Conservation (phyloP, 1,140 invertebrate genomes). For the Drosophila busckii region DNA sequence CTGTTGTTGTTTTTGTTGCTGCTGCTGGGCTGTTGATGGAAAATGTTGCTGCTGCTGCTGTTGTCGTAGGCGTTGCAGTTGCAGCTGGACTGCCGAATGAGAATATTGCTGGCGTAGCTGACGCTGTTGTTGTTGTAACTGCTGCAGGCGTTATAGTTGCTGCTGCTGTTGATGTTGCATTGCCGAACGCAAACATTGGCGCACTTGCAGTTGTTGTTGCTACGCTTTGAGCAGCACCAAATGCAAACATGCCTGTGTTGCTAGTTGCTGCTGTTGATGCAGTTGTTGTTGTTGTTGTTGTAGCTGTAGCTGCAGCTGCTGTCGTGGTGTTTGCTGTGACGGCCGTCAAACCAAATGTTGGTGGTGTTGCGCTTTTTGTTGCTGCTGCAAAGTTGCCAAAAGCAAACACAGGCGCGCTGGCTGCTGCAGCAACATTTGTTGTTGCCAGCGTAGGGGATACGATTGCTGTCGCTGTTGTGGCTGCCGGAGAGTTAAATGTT, state of each 20-base stretch:
- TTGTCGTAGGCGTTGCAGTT: neutral
- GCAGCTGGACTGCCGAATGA: conserved; percentile 19
- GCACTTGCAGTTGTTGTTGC: conserved; percentile 1
- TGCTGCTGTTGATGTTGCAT: neutral
- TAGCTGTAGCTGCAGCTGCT: neutral
- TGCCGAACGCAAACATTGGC: conserved; percentile 20
- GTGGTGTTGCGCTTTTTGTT: neutral
- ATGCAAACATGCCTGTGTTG: conserved; percentile 8
- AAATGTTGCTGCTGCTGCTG: neutral
- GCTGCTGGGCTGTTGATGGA: too few species aligned
- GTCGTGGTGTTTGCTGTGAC: neutral
- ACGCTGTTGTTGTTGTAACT: neutral
- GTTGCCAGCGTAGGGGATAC: too few species aligned
- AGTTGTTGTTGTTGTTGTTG: conserved; percentile 12
- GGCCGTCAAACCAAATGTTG: neutral
- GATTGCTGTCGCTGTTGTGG: neutral
- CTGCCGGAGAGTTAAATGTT: neutral
- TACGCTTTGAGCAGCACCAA: neutral
- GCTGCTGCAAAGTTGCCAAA: neutral
- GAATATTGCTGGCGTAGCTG: conserved; percentile 2
- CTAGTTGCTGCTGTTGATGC: neutral
- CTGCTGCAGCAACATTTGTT: too few species aligned
- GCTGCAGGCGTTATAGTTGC: neutral
- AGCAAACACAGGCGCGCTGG: too few species aligned
- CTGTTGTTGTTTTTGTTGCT: neutral